phyloP scores from a whole-genome alignment of 2,888 invertebrate species.

The Cephus nigrinus region DNA sequence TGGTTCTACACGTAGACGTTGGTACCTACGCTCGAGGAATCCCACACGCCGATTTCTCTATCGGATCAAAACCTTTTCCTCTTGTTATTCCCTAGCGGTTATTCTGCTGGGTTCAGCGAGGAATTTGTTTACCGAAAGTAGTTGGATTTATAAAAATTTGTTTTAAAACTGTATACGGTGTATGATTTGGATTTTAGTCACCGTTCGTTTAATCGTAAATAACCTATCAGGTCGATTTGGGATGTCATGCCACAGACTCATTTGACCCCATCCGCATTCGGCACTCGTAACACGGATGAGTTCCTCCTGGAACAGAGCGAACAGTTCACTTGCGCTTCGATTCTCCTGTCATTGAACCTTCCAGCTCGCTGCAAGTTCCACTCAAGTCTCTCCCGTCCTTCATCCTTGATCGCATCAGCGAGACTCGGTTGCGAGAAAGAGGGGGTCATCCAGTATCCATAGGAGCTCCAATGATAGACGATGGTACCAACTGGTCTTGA shows the following conservation, averaged over 20 bases:
- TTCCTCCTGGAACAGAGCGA: constrained; percentile 2
- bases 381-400: constrained; percentile 2
- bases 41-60: neutral
- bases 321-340: constrained; percentile 7
- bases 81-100: neutral
- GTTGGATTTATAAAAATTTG: neutral
- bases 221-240: neutral
- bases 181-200: neutral
- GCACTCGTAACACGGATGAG: neutral
- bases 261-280: neutral
- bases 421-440: neutral
- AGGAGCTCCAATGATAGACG: neutral
- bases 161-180: neutral
- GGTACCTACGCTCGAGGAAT: neutral
- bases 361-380: neutral
- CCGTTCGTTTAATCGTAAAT: neutral
- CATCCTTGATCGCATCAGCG: neutral
- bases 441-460: neutral
- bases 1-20: neutral
- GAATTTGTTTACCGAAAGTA: neutral
- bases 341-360: constrained; percentile 24
- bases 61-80: neutral
- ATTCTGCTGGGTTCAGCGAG: neutral
- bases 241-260: neutral
- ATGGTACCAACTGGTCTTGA: neutral